Evolutionary conservation across 2,888 invertebrate genomes (phyloP).

Genomic region (Mesoligia furuncula): DNA sequence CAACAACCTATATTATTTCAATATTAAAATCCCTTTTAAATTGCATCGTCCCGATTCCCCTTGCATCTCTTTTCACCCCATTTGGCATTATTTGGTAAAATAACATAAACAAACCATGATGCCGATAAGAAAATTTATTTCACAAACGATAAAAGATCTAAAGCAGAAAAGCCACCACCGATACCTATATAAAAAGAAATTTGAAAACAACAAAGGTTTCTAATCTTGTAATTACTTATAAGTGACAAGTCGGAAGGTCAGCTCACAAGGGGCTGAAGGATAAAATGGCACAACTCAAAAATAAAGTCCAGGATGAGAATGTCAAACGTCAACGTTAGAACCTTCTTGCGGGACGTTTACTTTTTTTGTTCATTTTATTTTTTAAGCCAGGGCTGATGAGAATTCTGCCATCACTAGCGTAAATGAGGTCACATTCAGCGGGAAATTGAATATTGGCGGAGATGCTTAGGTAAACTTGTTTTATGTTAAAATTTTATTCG

Average conservation of each 20-base stretch:
- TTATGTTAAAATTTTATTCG: neutral
- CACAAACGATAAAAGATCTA: neutral
- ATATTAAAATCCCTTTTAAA: too few relatives aligned
- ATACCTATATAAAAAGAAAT: conserved; percentile 15
- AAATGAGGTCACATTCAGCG: neutral
- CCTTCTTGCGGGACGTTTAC: neutral
- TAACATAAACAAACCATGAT: neutral
- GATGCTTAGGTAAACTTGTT: neutral
- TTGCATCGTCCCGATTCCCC: too few relatives aligned
- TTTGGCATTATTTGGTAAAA: neutral
- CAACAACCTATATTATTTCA: too few relatives aligned
- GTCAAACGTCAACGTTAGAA: conserved; percentile 19
- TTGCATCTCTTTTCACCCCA: too few relatives aligned
- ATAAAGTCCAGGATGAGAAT: conserved; percentile 30
- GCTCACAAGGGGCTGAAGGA: conserved; percentile 26
- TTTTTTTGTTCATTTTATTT: neutral
- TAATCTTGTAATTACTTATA: conserved; percentile 50
- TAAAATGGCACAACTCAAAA: conserved; percentile 35
- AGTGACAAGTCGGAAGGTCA: conserved; percentile 30
- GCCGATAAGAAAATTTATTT: neutral
- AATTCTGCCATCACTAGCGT: neutral
- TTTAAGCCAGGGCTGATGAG: neutral
- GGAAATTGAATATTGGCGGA: neutral
- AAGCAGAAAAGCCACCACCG: conserved; percentile 10
- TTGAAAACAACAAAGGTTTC: conserved; percentile 17